These are phyloP conservation scores for Chionis minor DNA, from an alignment of 2,113 vertebrate genomes.

Conservation along the genomic window DNA sequence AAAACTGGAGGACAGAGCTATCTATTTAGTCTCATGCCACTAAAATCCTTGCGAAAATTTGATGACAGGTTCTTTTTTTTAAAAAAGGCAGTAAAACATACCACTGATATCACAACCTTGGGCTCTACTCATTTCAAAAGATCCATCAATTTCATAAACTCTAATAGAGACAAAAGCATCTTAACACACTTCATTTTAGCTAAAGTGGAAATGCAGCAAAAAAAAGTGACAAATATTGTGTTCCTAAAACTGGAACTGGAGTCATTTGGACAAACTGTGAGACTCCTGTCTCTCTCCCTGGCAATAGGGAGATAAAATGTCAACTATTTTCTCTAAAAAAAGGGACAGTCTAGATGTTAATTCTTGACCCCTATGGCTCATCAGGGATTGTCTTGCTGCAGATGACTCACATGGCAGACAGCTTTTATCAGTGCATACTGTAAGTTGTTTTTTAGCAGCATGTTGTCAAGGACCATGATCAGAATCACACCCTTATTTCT, in stretches of 20 bases:
- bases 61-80: background rate
- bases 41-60: background rate
- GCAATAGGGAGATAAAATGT: background rate
- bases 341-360: background rate
- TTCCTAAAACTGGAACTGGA: background rate
- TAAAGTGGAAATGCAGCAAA: background rate
- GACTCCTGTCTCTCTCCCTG: background rate
- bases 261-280: background rate
- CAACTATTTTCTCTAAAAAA: slow-evolving; percentile 6
- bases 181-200: background rate
- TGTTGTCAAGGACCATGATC: background rate
- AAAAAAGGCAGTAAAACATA: background rate
- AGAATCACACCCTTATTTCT: background rate
- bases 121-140: background rate
- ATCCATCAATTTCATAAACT: background rate
- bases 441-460: background rate
- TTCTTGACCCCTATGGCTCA: background rate
- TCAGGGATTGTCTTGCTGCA: background rate
- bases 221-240: background rate
- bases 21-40: background rate
- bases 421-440: background rate
- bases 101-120: background rate
- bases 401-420: background rate
- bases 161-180: background rate
- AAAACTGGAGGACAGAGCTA: background rate